phyloP scores from a whole-genome alignment of 2,113 vertebrate genomes.

The Oryzias woworae region DNA sequence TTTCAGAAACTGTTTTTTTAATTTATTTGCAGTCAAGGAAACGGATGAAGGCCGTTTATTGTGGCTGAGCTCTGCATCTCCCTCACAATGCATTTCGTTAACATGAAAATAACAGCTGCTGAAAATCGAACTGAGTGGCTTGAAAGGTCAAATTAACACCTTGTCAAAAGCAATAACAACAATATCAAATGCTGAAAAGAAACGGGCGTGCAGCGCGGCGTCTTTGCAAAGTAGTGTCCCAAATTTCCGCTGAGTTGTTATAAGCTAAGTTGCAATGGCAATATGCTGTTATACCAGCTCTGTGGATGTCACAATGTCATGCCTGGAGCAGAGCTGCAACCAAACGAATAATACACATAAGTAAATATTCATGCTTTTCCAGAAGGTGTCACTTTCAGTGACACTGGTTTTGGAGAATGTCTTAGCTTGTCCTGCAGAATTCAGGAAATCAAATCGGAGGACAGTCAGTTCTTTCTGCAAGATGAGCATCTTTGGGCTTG shows the following conservation, averaged over 20 bases:
- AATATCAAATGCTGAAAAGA: conserved; percentile 13
- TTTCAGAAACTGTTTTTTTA: conserved; percentile 17
- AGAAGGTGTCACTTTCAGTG: conserved; percentile 57
- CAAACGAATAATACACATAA: conserved; percentile 63
- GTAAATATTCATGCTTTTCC: conserved; percentile 62
- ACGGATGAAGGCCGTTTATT: conserved; percentile 32
- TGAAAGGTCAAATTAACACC: conserved; percentile 40
- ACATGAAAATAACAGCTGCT: conserved; percentile 31
- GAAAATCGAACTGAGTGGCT: conserved; percentile 30
- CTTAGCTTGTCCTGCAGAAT: conserved; percentile 29
- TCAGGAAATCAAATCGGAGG: background rate
- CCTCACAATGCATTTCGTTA: conserved; percentile 25
- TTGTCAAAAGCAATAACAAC: conserved; percentile 25
- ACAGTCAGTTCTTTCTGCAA: too few species aligned
- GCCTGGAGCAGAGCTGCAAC: conserved; percentile 50
- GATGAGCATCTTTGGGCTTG: too few species aligned
- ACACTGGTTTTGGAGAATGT: conserved; percentile 28
- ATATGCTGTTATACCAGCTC: conserved; percentile 58
- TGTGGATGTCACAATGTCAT: conserved; percentile 43
- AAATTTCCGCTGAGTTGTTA: conserved; percentile 38
- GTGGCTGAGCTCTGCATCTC: conserved; percentile 13
- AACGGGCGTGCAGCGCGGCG: conserved; percentile 17
- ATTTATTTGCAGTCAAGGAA: conserved; percentile 36
- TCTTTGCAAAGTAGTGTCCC: conserved; percentile 28
- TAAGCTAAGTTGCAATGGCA: conserved; percentile 43